Conservation (phyloP, 2,888 invertebrate species). For the Leptinotarsa tumamoca region DNA sequence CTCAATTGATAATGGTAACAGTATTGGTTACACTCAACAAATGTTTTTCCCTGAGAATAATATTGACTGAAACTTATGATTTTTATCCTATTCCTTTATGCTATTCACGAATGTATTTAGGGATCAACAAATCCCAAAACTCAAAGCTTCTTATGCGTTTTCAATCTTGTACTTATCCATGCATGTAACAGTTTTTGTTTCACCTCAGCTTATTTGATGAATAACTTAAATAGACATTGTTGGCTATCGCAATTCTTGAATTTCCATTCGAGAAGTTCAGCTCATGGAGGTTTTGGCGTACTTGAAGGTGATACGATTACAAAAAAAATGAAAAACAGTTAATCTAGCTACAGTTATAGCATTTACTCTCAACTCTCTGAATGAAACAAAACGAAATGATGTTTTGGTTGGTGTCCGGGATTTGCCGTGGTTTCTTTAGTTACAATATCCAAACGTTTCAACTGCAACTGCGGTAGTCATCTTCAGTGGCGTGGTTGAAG, state of each 20-base stretch:
- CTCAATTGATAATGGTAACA: too few species aligned
- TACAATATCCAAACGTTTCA: too few species aligned
- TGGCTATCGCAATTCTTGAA: conserved; percentile 3
- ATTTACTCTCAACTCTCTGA: too few species aligned
- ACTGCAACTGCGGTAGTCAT: too few species aligned
- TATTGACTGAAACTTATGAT: neutral
- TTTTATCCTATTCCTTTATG: neutral
- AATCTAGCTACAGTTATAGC: too few species aligned
- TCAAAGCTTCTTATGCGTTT: conserved; percentile 38
- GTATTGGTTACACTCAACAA: neutral
- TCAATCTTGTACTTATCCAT: conserved; percentile 65
- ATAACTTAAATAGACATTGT: neutral
- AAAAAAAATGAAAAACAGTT: neutral
- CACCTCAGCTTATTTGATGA: conserved; percentile 46
- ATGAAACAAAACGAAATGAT: too few species aligned
- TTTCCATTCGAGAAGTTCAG: neutral
- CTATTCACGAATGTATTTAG: neutral
- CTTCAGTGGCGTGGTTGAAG: too few species aligned
- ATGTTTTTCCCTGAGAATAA: neutral
- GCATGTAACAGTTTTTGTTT: conserved; percentile 58
- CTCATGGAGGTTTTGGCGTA: neutral
- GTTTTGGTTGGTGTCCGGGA: too few species aligned
- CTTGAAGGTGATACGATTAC: neutral
- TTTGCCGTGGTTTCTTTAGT: too few species aligned
- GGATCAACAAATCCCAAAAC: neutral